These are phyloP conservation scores for Sinonovacula constricta DNA, from an alignment of 1,140 invertebrate genomes.

Conservation along the genomic window DNA sequence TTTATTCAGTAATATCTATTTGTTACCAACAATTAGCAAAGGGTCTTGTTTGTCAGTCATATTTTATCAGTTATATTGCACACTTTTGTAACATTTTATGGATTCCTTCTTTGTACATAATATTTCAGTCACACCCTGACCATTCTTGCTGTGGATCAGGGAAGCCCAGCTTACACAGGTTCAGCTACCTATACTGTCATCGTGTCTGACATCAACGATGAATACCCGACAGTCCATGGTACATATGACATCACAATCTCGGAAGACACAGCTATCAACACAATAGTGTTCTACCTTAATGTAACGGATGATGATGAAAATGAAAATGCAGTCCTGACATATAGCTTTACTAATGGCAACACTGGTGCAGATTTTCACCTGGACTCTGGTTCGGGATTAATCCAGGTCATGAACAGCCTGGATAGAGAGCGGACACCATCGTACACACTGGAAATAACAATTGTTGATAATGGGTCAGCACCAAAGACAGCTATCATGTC, in stretches of 20 bases:
- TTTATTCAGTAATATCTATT: too few relatives aligned
- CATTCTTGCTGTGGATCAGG: constrained; percentile 56
- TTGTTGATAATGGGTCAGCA: constrained; percentile 57
- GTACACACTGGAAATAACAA: constrained; percentile 56
- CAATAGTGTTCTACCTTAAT: constrained; percentile 58
- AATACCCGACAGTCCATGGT: constrained; percentile 58
- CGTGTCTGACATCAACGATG: constrained; percentile 65
- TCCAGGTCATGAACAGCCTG: constrained; percentile 56
- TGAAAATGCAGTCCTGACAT: constrained; percentile 59
- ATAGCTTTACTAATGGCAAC: constrained; percentile 60
- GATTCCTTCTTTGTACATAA: background rate
- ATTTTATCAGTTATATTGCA: background rate
- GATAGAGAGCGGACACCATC: constrained; percentile 58
- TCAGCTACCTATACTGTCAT: constrained; percentile 61
- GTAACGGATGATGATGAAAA: constrained; percentile 64
- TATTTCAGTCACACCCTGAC: constrained; percentile 55
- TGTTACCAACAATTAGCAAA: too few relatives aligned
- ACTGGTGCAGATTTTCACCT: constrained; percentile 57
- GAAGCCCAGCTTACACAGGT: constrained; percentile 51
- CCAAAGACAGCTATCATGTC: constrained; percentile 34
- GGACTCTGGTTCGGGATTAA: constrained; percentile 55
- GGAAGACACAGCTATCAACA: constrained; percentile 60
- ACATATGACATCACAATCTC: constrained; percentile 54
- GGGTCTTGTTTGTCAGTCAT: background rate
- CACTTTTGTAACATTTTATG: background rate